Percentiles rank a stretch among this genome's conserved stretches.
Conservation (phyloP, 2,797 vertebrate genomes). For the Salarias fasciatus region DNA sequence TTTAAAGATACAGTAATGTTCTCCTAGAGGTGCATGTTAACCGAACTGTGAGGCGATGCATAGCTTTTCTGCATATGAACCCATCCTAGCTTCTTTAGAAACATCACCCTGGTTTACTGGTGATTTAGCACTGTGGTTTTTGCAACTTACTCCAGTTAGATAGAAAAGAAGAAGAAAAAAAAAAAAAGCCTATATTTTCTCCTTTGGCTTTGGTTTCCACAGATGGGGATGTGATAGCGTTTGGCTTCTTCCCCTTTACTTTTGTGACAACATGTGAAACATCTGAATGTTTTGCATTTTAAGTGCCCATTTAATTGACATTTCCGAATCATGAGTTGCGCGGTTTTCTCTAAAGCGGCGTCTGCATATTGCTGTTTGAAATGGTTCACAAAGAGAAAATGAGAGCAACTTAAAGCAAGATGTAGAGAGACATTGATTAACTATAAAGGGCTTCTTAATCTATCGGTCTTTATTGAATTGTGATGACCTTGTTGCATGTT, state of each 20-base stretch:
- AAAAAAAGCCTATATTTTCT: not conserved
- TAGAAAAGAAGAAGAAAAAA: slow-evolving; percentile 4
- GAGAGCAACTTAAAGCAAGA: slow-evolving; percentile 61
- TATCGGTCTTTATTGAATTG: slow-evolving; percentile 83
- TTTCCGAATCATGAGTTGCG: slow-evolving; percentile 52
- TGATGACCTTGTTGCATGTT: slow-evolving; percentile 88
- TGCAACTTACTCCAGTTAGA: slow-evolving; percentile 50
- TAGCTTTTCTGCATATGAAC: slow-evolving; percentile 56
- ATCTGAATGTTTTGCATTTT: slow-evolving; percentile 66
- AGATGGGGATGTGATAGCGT: slow-evolving; percentile 45
- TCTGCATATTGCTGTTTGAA: slow-evolving; percentile 57
- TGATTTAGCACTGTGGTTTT: slow-evolving; percentile 68
- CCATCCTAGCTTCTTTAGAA: slow-evolving; percentile 58
- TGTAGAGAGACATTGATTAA: slow-evolving; percentile 76
- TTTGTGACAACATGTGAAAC: slow-evolving; percentile 46
- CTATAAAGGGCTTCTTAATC: slow-evolving; percentile 87
- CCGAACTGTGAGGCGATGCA: slow-evolving; percentile 70
- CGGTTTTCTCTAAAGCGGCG: slow-evolving; percentile 51
- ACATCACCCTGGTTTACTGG: slow-evolving; percentile 52
- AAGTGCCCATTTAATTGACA: slow-evolving; percentile 62
- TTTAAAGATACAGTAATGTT: slow-evolving; percentile 67
- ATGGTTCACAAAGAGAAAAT: slow-evolving; percentile 48
- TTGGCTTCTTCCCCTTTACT: slow-evolving; percentile 50
- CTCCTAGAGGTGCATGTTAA: slow-evolving; percentile 76
- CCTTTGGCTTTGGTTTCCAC: slow-evolving; percentile 39